These are phyloP conservation scores for Penaeus monodon DNA, from an alignment of 2,888 invertebrate species.

Conservation along the genomic window DNA sequence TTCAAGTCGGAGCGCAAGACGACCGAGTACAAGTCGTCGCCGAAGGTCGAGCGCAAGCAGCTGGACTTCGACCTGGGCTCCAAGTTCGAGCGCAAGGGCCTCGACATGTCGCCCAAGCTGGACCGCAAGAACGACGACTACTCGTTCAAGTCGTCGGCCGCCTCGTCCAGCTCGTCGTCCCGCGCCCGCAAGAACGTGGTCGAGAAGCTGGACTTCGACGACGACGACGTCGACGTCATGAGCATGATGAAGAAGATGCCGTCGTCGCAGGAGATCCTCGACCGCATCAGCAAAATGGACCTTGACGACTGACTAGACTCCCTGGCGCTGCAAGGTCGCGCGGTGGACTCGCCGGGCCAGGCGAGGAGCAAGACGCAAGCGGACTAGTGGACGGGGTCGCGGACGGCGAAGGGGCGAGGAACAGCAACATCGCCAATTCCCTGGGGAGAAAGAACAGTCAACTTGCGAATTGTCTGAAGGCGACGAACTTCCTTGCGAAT, in stretches of 20 bases:
- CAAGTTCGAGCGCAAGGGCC: slow-evolving; percentile 10
- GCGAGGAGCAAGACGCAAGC: not conserved
- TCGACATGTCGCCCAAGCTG: slow-evolving; percentile 24
- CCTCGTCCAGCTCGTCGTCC: slow-evolving; percentile 27
- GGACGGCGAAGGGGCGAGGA: too few species aligned
- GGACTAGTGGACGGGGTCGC: not conserved
- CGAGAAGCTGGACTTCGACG: slow-evolving; percentile 33
- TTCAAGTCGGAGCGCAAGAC: not conserved
- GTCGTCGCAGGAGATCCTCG: slow-evolving; percentile 61
- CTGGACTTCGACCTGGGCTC: slow-evolving; percentile 28
- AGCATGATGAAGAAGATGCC: slow-evolving; percentile 63
- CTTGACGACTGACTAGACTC: slow-evolving; percentile 52
- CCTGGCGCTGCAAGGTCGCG: slow-evolving; percentile 36
- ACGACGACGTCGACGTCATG: slow-evolving; percentile 50
- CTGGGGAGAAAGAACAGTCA: too few species aligned
- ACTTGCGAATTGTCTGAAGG: too few species aligned
- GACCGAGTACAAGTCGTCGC: slow-evolving; percentile 32
- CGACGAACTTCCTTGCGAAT: too few species aligned
- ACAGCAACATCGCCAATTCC: too few species aligned
- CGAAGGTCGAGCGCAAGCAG: slow-evolving; percentile 18
- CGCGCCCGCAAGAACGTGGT: not conserved
- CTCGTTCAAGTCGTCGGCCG: slow-evolving; percentile 35
- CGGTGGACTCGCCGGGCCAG: not conserved
- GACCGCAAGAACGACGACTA: slow-evolving; percentile 46
- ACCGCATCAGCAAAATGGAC: slow-evolving; percentile 63